phyloP scores from a whole-genome alignment of 2,888 invertebrate species.

The Metopia argyrocephala region DNA sequence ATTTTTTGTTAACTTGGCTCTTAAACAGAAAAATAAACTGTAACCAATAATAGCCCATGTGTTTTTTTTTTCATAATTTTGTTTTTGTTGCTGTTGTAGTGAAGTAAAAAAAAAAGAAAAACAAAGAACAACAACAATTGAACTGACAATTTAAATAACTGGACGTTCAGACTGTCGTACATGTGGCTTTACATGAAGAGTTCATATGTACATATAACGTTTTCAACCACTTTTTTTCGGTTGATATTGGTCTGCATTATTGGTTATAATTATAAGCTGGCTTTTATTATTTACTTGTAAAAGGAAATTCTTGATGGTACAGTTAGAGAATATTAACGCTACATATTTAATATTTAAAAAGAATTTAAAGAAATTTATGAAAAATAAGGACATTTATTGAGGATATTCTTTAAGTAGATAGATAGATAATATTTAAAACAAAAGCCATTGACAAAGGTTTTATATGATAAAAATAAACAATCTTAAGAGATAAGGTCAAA shows the following conservation, averaged over 20 bases:
- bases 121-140: neutral
- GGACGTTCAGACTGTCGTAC: neutral
- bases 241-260: neutral
- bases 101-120: neutral
- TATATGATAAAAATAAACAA: no score
- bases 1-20: neutral
- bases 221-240: neutral
- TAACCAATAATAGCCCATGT: neutral
- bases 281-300: neutral
- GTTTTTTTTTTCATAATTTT: no score
- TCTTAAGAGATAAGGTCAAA: no score
- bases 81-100: no score
- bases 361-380: neutral
- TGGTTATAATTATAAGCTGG: neutral
- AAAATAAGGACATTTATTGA: no score
- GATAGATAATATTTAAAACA: no score
- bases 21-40: neutral
- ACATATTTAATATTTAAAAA: no score
- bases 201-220: neutral
- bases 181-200: neutral
- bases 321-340: neutral
- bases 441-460: no score
- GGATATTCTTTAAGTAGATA: no score
- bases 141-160: neutral
- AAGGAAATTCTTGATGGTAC: neutral